Evolutionary conservation across 2,797 vertebrate species (phyloP), one percentile per base, ranked within the genome.

Genomic region (Spheniscus humboldti): DNA sequence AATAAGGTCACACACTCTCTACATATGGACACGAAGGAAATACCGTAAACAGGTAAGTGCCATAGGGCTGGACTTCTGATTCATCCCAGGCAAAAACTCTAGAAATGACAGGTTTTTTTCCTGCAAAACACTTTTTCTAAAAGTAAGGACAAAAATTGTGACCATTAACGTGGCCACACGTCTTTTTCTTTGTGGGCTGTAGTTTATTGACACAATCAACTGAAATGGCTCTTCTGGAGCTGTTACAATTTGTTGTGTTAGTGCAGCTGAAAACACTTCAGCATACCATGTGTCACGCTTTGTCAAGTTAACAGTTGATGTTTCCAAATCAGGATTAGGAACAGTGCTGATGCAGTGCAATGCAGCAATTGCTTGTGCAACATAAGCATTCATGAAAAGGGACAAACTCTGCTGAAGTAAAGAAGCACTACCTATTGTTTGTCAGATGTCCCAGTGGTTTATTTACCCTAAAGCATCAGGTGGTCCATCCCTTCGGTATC

Each of bases 241-340:
- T 68, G 66, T 96, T 93, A 92, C 90, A 87, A 91, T 96, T 94
- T 80, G 83, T 92, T 90, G 81, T 89, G 91, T 95, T 90, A 82
- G 80, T 55, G 88, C 96, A 97, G 96, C 95, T 97, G 96, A 96
- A 93, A 96, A 94, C 95, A 95, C 95, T 96, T 95, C 80, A 96
- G 30, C 18, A 1, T 89, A 62, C 86, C 88, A 95, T 30, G 95
- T 96, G 96, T 95, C 92, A 94, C 6, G 55, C 92, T 95, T 95
- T 95, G 96, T 96, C 94, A 94, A 96, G 73, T 72, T 95, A 91
- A 92, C 91, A 92, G 94, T 88, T 86, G 90, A 94, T 74, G 95
- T 64, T 96, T 96, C 96, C 96, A 96, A 97, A 96, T 96, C 89
- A 91, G 96, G 93, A 96, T 95, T 94, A 94, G 92, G 96, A 97